Conservation (phyloP, 2,888 invertebrate species). For the Melanophora roralis region DNA sequence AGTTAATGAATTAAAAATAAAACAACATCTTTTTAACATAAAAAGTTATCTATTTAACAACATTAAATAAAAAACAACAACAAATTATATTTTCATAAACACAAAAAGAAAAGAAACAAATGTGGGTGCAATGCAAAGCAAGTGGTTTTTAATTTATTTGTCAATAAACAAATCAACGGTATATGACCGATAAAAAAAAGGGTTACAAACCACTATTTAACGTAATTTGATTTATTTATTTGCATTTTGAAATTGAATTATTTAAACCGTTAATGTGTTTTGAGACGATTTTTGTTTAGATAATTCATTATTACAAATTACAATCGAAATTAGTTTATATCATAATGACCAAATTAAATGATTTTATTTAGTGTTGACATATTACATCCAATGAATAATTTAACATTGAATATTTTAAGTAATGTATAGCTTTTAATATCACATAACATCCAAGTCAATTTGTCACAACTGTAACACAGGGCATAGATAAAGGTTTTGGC, state of each 20-base stretch:
- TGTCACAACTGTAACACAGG: no score
- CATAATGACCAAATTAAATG: no score
- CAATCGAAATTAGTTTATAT: no score
- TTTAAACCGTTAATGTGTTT: not conserved
- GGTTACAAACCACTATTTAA: not conserved
- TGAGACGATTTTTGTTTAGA: not conserved
- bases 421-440: no score
- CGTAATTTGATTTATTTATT: not conserved
- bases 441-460: no score
- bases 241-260: slow-evolving; percentile 8
- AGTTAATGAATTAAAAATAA: slow-evolving; percentile 16
- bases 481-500: no score
- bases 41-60: slow-evolving; percentile 21
- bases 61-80: not conserved
- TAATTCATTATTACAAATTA: no score
- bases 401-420: no score
- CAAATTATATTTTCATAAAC: not conserved
- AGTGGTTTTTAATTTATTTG: not conserved
- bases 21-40: not conserved
- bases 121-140: slow-evolving; percentile 42
- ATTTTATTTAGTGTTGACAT: no score
- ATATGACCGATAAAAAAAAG: slow-evolving; percentile 1
- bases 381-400: no score
- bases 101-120: slow-evolving; percentile 1
- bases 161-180: not conserved